A percentile compares a stretch with the other conserved stretches of the same genome.
phyloP scores from a whole-genome alignment of 2,797 vertebrate species.

The Apogon talboti region DNA sequence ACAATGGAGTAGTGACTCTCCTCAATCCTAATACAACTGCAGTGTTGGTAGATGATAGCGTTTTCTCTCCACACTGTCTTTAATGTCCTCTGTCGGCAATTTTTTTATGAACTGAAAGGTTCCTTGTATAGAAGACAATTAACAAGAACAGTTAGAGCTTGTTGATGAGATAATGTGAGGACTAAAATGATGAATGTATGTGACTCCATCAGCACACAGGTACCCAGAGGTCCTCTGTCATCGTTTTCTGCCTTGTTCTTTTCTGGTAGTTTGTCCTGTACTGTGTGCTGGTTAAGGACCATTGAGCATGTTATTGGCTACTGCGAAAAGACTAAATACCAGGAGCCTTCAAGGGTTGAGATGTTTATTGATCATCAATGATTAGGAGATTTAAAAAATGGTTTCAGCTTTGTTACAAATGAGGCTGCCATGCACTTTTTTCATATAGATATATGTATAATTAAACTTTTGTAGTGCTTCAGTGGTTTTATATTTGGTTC shows the following conservation, averaged over 20 bases:
- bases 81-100: background rate
- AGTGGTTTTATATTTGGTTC: background rate
- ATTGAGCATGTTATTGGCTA: constrained; percentile 47
- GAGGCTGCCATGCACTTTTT: constrained; percentile 1
- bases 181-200: background rate
- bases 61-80: background rate
- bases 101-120: background rate
- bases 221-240: background rate
- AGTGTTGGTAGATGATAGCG: background rate
- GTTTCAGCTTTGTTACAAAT: constrained; percentile 29
- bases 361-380: constrained; percentile 41
- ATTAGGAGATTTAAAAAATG: constrained; percentile 41
- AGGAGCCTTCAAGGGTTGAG: constrained; percentile 6
- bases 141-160: constrained; percentile 8
- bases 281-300: constrained; percentile 7
- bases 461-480: constrained; percentile 9
- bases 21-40: background rate
- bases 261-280: constrained; percentile 3
- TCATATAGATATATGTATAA: background rate
- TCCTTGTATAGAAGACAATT: constrained; percentile 5
- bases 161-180: constrained; percentile 11
- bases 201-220: background rate
- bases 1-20: background rate
- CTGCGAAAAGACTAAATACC: constrained; percentile 10
- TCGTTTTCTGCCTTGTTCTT: constrained; percentile 14